Base-by-base conservation (phyloP, 2,113 vertebrate species). In the Pao palembangensis region DNA sequence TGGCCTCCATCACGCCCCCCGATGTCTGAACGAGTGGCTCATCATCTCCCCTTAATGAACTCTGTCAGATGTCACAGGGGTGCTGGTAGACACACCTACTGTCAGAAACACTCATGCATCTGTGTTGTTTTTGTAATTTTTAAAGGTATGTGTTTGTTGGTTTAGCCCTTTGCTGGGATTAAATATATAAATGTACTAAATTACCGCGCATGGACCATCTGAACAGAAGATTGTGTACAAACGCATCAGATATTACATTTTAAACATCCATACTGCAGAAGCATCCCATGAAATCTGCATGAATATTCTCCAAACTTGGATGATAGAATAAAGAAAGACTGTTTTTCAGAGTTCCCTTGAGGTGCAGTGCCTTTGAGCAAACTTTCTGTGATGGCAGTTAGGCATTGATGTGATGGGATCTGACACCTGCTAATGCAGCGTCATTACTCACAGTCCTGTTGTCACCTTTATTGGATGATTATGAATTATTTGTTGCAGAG, bases 31-130 rank as follows among this genome's bases (percentile, higher is more conserved):
- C 38, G 17, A 56, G 63, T 63, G 62, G 71, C 67, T 74, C 71
- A 71, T 77, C 70, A 56, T 47, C 64, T 64, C 20, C 19, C 48
- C 61, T 55, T 79, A 75, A 79, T 79, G 65, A 75, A 75, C 25
- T 19, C 56, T 68, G 76, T 75, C 77, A 75, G 68, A 58, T 46
- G 46, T 49, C 56, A 43, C 62, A 41, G 62, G 6, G 52, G 47
- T 60, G 58, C 69, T 66, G 66, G 68, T 5, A 13, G 25, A 1
- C 13, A 42, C 55, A n/a, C 17, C 57, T 52, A 61, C 17, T 49
- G 38, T 61, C 55, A 38, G 34, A 64, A 25, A 41, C 67, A 11
- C 31, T 14, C 41, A 1, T 11, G 41, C 6, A 43, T 28, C 25
- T 28, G 5, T 28, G 25, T 42, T 42, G 41, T 12, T 43, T 43